Conservation (phyloP, 2,888 invertebrate genomes). For the Stramonita haemastoma region DNA sequence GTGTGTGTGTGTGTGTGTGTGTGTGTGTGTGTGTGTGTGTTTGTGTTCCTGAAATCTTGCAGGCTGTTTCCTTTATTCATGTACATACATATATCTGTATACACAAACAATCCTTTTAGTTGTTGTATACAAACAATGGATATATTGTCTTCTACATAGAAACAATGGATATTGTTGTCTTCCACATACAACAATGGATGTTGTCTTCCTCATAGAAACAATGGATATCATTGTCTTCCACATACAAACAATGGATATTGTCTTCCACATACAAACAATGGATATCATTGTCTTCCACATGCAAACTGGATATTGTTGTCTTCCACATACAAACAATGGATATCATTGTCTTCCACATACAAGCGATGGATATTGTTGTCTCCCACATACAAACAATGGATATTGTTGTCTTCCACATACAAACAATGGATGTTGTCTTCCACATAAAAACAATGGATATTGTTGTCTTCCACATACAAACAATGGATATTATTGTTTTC, state of each 20-base stretch:
- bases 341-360: neutral
- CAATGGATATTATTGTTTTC: neutral
- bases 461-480: neutral
- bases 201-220: too few species aligned
- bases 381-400: conserved; percentile 79
- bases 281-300: neutral
- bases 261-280: conserved; percentile 79
- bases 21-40: conserved; percentile 8
- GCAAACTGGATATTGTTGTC: neutral
- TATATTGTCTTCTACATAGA: neutral
- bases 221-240: neutral
- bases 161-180: neutral
- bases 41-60: neutral
- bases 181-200: too few species aligned
- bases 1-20: neutral
- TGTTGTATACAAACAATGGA: too few species aligned
- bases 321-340: conserved; percentile 79
- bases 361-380: neutral
- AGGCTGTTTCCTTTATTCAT: neutral
- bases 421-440: neutral
- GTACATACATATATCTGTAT: neutral
- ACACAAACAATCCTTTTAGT: too few species aligned
- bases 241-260: neutral
- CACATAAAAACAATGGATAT: conserved; percentile 79
- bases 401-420: neutral